Percentiles rank a stretch among this genome's conserved stretches.
Conservation (phyloP, 1,140 invertebrate species). For the Drosophila asahinai region DNA sequence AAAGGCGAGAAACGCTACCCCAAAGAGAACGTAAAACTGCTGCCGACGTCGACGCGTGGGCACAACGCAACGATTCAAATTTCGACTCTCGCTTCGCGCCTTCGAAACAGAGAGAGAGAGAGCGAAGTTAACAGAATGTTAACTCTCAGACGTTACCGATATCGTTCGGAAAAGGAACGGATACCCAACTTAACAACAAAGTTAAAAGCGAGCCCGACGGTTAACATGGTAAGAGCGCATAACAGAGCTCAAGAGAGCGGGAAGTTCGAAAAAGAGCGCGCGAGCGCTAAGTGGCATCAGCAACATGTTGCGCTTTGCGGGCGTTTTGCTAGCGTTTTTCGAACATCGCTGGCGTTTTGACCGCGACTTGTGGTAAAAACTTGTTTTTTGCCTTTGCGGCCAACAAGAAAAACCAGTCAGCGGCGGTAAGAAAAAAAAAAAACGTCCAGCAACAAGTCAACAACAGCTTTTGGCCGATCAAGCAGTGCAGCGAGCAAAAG, state of each 20-base stretch:
- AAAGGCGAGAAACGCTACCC: no score
- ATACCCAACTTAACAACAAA: no score
- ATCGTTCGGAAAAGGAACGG: no score
- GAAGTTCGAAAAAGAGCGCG: constrained; percentile 7
- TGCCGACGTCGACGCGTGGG: no score
- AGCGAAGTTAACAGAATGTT: no score
- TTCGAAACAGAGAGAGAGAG: no score
- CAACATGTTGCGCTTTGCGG: constrained; percentile 66
- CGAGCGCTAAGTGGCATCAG: constrained; percentile 8
- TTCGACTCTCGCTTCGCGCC: no score
- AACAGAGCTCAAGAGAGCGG: constrained; percentile 2
- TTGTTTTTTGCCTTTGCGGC: constrained; percentile 35
- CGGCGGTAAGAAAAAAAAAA: constrained; percentile 3
- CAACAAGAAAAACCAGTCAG: constrained; percentile 69
- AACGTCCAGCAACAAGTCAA: constrained; percentile 33
- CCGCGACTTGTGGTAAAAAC: constrained; percentile 40
- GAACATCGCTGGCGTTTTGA: constrained; percentile 40
- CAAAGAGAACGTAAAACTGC: no score
- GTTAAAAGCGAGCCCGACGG: no score
- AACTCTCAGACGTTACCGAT: no score
- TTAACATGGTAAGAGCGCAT: no score
- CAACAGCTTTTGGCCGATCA: constrained; percentile 32
- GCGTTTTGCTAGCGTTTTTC: constrained; percentile 35
- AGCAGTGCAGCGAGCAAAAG: constrained; percentile 13
- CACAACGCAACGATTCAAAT: no score